Evolutionary conservation across 2,888 invertebrate species (phyloP), one percentile per base, ranked within the genome.

Genomic region (Mechanitis mazaeus): DNA sequence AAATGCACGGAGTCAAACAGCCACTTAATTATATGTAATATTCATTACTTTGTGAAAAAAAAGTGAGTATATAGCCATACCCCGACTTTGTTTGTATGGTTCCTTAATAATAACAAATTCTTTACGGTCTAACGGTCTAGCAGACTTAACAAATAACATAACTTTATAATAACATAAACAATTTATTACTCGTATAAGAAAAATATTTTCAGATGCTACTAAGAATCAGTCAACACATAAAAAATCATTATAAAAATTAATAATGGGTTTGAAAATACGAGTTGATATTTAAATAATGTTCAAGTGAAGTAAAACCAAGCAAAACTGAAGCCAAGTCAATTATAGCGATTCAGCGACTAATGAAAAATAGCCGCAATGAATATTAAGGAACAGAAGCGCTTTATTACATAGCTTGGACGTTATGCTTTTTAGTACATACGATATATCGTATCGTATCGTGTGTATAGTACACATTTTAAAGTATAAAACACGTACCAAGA

Each of bases 291-390:
- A 50, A 31, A 50, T 50, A 31, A 28, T 50, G n/a, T 31, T 28
- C 31, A 42, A 42, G 58, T 60, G 55, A 47, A 56, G 54, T 45
- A 53, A 62, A 62, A 58, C 55, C 31, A 61, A 33, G 55, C 61
- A 63, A 61, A 61, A 65, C 59, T 57, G 59, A 58, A 65, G 64
- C 55, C 64, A 63, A 62, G 55, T 59, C 76, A 75, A 77, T 80
- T 74, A 79, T 79, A 69, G 75, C 69, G 75, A 70, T 74, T 76
- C 71, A 79, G 77, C 75, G 76, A 72, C 75, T 83, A 83, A 83
- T 83, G 81, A 79, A 81, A 84, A 74, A 75, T 75, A 74, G 70
- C 71, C 69, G 70, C 71, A 70, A 74, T 74, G 74, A 73, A 75
- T 73, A 72, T 70, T 68, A 70, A 57, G 67, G 61, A 63, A 57